Evolutionary conservation across 1,140 invertebrate genomes (phyloP), one percentile per base, ranked within the genome.

Genomic region (Maconellicoccus hirsutus): DNA sequence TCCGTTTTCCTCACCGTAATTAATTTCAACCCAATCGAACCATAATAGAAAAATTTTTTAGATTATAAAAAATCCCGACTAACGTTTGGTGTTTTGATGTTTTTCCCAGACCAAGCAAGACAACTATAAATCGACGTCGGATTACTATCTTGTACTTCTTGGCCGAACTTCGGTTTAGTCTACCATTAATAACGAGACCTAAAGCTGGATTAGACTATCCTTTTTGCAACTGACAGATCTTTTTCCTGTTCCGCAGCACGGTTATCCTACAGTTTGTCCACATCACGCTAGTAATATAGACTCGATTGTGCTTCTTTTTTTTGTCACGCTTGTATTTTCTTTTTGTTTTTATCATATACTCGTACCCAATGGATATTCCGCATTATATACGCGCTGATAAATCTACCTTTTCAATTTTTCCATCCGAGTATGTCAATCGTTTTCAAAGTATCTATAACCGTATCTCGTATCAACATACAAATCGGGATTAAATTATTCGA

Each of bases 71-170:
- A 33, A 33, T 33, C 29, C 29, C 29, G 29, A 19, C n/a, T 52
- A 52, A 52, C 42, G 42, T 52, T 52, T 52, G 42, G 42, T 52
- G n/a, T 52, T 52, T 52, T 52, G 42, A 52, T 52, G 42, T 52
- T 14, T 52, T 52, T 52, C n/a, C 29, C 29, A 3, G 12, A 3
- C 29, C 42, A 3, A 52, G 12, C n/a, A 19, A 52, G 42, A 52
- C 42, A 16, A 52, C 42, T 52, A 52, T 52, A 52, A 52, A 52
- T 52, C 12, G 42, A 52, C 42, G 42, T 52, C 42, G n/a, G 42
- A 52, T 52, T 52, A 52, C 12, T 19, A 14, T 14, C 42, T 52
- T 52, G 42, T 52, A 52, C 12, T 52, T 52, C 42, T 33, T 52
- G 42, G 42, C 42, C 42, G n/a, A 52, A 52, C 42, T 52, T 52